phyloP scores from a whole-genome alignment of 2,888 invertebrate species.

The Clunio marinus region DNA sequence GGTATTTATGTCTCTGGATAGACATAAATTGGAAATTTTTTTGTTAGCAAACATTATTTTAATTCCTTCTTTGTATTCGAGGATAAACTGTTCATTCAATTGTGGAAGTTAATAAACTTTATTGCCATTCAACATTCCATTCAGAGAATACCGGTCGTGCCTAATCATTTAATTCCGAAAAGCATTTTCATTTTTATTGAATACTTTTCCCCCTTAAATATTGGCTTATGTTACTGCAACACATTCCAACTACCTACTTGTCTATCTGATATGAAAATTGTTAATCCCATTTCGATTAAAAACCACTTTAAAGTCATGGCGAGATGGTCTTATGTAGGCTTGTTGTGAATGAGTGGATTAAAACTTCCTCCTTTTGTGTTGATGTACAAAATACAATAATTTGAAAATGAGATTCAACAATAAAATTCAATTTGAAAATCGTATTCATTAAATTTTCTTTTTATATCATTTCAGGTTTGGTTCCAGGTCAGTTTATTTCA shows the following conservation, averaged over 20 bases:
- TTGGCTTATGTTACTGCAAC: too few relatives aligned
- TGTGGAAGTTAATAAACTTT: constrained; percentile 9
- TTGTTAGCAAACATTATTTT: not conserved
- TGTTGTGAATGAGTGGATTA: not conserved
- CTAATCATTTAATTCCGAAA: constrained; percentile 34
- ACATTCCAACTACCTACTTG: not conserved
- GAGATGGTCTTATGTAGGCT: not conserved
- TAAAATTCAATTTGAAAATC: constrained; percentile 40
- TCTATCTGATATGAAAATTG: not conserved
- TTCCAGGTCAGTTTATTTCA: constrained; percentile 51
- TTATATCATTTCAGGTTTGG: constrained; percentile 78
- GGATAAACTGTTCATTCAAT: not conserved
- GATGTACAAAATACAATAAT: not conserved
- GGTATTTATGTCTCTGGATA: too few relatives aligned
- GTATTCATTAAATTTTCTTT: constrained; percentile 35
- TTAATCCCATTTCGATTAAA: constrained; percentile 35
- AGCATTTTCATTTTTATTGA: constrained; percentile 21
- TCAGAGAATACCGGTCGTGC: not conserved
- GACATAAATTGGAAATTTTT: too few relatives aligned
- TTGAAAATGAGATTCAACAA: not conserved
- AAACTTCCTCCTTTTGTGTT: too few relatives aligned
- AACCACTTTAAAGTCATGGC: constrained; percentile 35
- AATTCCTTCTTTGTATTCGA: not conserved
- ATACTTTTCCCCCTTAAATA: not conserved
- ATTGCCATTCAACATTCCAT: not conserved